Evolutionary conservation across 2,888 invertebrate genomes (phyloP).

Genomic region (Leptinotarsa peninsularis): DNA sequence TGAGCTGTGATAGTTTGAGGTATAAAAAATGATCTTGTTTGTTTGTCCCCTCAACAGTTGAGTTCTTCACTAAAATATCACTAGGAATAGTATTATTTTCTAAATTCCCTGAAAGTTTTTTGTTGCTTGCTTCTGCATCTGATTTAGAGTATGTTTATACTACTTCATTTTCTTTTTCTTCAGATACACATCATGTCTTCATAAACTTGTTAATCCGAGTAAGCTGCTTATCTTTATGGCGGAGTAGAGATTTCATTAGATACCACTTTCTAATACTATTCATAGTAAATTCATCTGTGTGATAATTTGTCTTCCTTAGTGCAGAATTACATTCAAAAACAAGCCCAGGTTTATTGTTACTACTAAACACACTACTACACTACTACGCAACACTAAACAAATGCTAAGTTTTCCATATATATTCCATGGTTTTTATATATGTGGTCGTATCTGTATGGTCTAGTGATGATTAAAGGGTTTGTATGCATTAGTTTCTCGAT

Average conservation of each 20-base stretch:
- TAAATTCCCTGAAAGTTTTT: not conserved
- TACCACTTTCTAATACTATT: conserved; percentile 19
- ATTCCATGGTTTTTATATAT: conserved; percentile 15
- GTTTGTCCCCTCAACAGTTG: not conserved
- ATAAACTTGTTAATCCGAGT: not conserved
- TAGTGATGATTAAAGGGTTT: conserved; percentile 10
- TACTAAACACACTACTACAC: not conserved
- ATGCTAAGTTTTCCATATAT: conserved; percentile 12
- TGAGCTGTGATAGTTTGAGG: too few relatives aligned
- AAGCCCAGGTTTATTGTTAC: conserved; percentile 12
- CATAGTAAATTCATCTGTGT: not conserved
- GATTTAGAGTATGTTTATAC: not conserved
- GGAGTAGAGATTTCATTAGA: not conserved
- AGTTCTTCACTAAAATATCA: not conserved
- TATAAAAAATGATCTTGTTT: too few relatives aligned
- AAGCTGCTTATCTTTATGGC: conserved; percentile 12
- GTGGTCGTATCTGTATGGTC: not conserved
- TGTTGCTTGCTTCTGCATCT: not conserved
- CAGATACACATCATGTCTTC: not conserved
- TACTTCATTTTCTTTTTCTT: not conserved
- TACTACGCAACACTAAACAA: not conserved
- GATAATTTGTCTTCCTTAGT: not conserved
- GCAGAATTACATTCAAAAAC: conserved; percentile 20
- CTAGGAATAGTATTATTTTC: not conserved
- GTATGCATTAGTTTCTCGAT: conserved; percentile 10